Evolutionary conservation across 2,797 vertebrate genomes (phyloP).

Genomic region (Propithecus deckenii): DNA sequence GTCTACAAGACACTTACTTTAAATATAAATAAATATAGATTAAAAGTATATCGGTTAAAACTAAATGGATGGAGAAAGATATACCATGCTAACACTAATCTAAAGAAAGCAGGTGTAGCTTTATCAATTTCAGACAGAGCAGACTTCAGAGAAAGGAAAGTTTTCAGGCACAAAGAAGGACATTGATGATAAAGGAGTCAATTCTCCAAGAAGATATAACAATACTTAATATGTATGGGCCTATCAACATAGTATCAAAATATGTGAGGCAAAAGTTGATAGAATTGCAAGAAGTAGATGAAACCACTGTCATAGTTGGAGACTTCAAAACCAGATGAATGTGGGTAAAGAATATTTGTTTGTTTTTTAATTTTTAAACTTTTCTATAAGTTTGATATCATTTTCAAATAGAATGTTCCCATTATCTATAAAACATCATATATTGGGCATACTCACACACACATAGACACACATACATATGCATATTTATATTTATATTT

Average conservation of each 20-base stretch:
- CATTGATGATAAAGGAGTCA: not conserved
- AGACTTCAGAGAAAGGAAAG: not conserved
- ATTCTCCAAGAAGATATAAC: not conserved
- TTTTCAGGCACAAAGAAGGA: not conserved
- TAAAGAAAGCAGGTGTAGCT: not conserved
- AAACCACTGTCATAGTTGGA: not conserved
- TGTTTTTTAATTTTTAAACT: not conserved
- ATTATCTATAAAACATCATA: not conserved
- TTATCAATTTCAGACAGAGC: not conserved
- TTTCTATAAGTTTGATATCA: not conserved
- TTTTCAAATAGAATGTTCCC: not conserved
- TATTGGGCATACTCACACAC: not conserved
- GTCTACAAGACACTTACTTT: not conserved
- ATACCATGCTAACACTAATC: not conserved
- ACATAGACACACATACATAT: rapidly evolving
- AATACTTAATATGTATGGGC: not conserved
- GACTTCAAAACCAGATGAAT: not conserved
- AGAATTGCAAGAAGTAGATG: not conserved
- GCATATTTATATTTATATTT: not conserved
- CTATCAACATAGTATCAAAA: not conserved
- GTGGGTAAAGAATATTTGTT: not conserved
- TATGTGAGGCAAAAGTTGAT: not conserved
- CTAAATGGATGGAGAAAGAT: not conserved
- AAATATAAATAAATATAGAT: not conserved
- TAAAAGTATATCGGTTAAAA: not conserved